A percentile compares a stretch with the other conserved stretches of the same genome.
phyloP scores from a whole-genome alignment of 1,140 invertebrate species.

The Ips nitidus region DNA sequence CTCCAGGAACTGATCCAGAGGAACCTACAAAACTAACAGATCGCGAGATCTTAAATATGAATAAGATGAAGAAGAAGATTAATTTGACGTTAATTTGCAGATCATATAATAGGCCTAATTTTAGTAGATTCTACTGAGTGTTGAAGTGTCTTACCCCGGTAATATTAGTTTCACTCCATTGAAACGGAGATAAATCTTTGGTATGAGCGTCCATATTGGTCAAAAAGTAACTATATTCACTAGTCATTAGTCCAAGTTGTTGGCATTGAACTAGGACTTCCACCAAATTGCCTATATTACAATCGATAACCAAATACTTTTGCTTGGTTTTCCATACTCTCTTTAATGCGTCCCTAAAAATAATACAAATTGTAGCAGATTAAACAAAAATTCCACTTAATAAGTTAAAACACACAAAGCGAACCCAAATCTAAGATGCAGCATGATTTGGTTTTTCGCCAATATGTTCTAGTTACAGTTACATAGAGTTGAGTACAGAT shows the following conservation, averaged over 20 bases:
- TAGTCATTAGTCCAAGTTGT: conserved; percentile 82
- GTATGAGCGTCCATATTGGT: conserved; percentile 81
- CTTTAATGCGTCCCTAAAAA: conserved; percentile 43
- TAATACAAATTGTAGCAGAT: conserved; percentile 45
- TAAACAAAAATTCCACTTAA: conserved; percentile 40
- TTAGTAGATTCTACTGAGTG: not conserved
- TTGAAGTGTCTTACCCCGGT: conserved; percentile 62
- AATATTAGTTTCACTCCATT: conserved; percentile 82
- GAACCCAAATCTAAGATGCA: no score
- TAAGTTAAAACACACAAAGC: not conserved
- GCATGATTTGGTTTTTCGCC: no score
- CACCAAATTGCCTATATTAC: conserved; percentile 42
- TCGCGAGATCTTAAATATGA: no score
- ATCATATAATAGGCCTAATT: no score
- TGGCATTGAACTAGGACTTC: conserved; percentile 60
- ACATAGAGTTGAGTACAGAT: no score
- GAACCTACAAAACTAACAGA: no score
- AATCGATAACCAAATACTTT: conserved; percentile 46
- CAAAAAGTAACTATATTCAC: conserved; percentile 74
- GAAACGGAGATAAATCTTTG: conserved; percentile 78
- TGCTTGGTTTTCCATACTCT: conserved; percentile 43
- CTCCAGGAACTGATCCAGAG: no score
- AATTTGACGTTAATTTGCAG: no score
- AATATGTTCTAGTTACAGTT: no score
- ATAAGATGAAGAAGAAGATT: no score